Base-by-base conservation (phyloP, 1,140 invertebrate genomes). In the Zeugodacus cucurbitae region DNA sequence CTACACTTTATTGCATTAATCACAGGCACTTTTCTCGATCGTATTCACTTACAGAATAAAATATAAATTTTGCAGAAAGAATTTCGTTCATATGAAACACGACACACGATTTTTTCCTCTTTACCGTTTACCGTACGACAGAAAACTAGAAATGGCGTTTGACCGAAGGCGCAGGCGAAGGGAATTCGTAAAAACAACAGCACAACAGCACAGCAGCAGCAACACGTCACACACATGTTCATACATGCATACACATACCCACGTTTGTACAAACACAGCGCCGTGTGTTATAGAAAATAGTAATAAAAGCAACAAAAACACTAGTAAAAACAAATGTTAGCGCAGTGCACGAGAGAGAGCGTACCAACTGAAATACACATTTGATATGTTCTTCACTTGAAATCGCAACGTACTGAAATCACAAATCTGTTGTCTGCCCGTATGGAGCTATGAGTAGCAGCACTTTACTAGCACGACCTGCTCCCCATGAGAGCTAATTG, bases 141-240 rank as follows among this genome's bases (percentile, higher is more conserved):
- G 48, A 82, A 82, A 82, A 48, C 74, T 82, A 82, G 74, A 82
- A 82, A 82, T 82, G 74, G 74, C 74, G 74, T 82, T 82, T 82
- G 74, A 82, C 74, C 41, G 74, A 82, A 48, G 74, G 74, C 74
- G 22, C 74, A 48, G 74, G 74, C 74, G 74, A 82, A 82, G 74
- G 74, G 74, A 82, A 54, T 48, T 82, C 74, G 74, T 54, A 82
- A 82, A 82, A 82, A 82, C 74, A 82, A 82, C 26, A 82, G 20
- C 67, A 70, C n/a, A n/a, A 34, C 67, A 14, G 48, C 48, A 54
- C 48, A n/a, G n/a, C 48, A 54, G 6, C 14, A 54, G 14, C 58
- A 62, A 10, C 22, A 26, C 58, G 26, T 62, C 41, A 26, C 17
- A 29, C 29, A 78, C 34, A 82, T 82, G n/a, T 48, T 6, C 74